Evolutionary conservation across 2,888 invertebrate species (phyloP).

Genomic region (Lepidonotus clava): DNA sequence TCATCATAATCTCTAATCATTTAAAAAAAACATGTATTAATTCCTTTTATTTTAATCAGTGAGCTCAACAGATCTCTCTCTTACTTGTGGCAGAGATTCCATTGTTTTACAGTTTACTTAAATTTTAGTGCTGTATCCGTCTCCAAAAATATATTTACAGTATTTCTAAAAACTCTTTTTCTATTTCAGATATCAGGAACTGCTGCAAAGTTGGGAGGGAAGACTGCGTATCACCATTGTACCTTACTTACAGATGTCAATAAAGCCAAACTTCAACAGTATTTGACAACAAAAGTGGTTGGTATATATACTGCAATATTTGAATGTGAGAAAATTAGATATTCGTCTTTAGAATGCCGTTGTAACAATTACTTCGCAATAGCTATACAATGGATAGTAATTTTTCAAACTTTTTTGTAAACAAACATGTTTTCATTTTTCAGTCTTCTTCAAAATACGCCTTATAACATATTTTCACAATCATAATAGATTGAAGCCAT

Average conservation of each 20-base stretch:
- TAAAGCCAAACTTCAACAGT: constrained; percentile 57
- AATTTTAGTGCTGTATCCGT: neutral
- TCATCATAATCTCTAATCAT: too few relatives aligned
- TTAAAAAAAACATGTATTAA: too few relatives aligned
- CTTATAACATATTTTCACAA: neutral
- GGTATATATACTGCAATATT: neutral
- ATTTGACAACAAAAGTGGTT: constrained; percentile 41
- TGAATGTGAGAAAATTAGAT: neutral
- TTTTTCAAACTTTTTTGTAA: neutral
- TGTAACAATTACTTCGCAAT: neutral
- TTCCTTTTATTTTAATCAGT: too few relatives aligned
- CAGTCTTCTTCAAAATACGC: too few relatives aligned
- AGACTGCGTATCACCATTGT: constrained; percentile 98
- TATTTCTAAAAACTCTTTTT: neutral
- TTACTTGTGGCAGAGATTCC: too few relatives aligned
- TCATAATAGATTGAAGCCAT: neutral
- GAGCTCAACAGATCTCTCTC: too few relatives aligned
- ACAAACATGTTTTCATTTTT: too few relatives aligned
- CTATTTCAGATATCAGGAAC: constrained; percentile 91
- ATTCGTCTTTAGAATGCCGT: neutral
- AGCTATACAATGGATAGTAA: neutral
- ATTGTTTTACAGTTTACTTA: neutral
- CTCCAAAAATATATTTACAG: neutral
- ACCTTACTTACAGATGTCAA: constrained; percentile 92
- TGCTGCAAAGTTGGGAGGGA: constrained; percentile 93